Conservation (phyloP, 2,113 vertebrate species). For the Pseudolaguvia tuberculata region DNA sequence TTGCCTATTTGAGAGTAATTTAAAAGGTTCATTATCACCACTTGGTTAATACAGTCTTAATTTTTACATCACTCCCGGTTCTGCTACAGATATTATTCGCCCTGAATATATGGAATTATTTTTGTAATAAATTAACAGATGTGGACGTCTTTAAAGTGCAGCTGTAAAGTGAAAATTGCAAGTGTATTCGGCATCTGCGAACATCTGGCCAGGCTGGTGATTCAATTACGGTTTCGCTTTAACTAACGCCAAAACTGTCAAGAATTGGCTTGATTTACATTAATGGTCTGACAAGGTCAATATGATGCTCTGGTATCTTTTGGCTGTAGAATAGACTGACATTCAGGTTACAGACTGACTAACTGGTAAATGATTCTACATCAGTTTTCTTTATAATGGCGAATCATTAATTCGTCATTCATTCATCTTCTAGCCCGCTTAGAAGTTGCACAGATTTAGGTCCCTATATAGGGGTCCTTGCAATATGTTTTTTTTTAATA, state of each 20-base stretch:
- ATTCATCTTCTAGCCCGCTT: too few species aligned
- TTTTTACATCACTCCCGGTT: too few species aligned
- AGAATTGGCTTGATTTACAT: constrained; percentile 44
- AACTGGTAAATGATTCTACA: too few species aligned
- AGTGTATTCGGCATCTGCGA: constrained; percentile 41
- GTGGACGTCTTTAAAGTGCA: constrained; percentile 36
- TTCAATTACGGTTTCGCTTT: constrained; percentile 43
- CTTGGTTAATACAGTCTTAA: not conserved
- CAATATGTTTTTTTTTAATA: too few species aligned
- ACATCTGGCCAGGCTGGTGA: constrained; percentile 49
- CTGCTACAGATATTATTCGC: too few species aligned
- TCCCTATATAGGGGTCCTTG: too few species aligned
- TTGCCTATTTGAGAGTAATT: constrained; percentile 44
- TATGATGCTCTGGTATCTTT: not conserved
- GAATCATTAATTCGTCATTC: too few species aligned
- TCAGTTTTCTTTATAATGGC: too few species aligned
- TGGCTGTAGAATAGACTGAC: too few species aligned
- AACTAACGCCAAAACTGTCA: constrained; percentile 45
- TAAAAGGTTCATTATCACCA: constrained; percentile 38
- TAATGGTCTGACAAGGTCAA: constrained; percentile 13
- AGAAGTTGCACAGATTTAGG: too few species aligned
- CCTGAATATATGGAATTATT: too few species aligned
- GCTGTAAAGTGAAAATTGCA: constrained; percentile 42
- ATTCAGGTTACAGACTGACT: too few species aligned
- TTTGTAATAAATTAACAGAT: constrained; percentile 34